Evolutionary conservation across 2,888 invertebrate species (phyloP).

Genomic region (Drosophila suboccidentalis): DNA sequence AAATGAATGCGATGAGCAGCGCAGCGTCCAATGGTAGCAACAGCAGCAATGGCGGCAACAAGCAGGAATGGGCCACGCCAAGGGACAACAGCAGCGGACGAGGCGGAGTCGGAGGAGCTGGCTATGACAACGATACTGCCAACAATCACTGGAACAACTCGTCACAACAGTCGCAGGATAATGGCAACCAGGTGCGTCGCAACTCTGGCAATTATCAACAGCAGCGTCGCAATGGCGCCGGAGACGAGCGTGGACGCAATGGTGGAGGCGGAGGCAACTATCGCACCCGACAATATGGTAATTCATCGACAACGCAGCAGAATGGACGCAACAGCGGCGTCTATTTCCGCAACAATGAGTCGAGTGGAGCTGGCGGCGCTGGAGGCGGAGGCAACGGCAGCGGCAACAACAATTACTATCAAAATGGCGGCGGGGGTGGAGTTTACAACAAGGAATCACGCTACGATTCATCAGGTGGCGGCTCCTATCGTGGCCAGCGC

Average conservation of each 20-base stretch:
- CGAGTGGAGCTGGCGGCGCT: constrained; percentile 56
- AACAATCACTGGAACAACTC: constrained; percentile 69
- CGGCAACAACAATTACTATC: constrained; percentile 67
- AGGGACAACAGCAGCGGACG: constrained; percentile 69
- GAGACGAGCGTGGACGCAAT: constrained; percentile 74
- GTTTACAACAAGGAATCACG: constrained; percentile 75
- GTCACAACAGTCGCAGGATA: constrained; percentile 45
- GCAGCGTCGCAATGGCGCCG: constrained; percentile 63
- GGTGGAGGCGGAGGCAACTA: constrained; percentile 68
- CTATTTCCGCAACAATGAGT: constrained; percentile 84
- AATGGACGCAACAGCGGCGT: constrained; percentile 79
- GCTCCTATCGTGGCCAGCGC: constrained; percentile 81
- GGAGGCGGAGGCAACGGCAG: constrained; percentile 54
- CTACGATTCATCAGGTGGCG: constrained; percentile 72
- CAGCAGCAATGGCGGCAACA: constrained; percentile 62
- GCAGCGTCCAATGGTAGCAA: constrained; percentile 64
- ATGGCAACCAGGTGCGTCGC: constrained; percentile 69
- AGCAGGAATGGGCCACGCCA: constrained; percentile 65
- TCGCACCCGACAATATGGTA: constrained; percentile 76
- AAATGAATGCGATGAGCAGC: constrained; percentile 78
- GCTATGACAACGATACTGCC: constrained; percentile 48
- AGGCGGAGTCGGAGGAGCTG: constrained; percentile 26
- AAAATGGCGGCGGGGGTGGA: constrained; percentile 73
- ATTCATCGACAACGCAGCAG: constrained; percentile 73
- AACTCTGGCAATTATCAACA: constrained; percentile 73